phyloP scores from a whole-genome alignment of 2,113 vertebrate species.

The Megalops atlanticus region DNA sequence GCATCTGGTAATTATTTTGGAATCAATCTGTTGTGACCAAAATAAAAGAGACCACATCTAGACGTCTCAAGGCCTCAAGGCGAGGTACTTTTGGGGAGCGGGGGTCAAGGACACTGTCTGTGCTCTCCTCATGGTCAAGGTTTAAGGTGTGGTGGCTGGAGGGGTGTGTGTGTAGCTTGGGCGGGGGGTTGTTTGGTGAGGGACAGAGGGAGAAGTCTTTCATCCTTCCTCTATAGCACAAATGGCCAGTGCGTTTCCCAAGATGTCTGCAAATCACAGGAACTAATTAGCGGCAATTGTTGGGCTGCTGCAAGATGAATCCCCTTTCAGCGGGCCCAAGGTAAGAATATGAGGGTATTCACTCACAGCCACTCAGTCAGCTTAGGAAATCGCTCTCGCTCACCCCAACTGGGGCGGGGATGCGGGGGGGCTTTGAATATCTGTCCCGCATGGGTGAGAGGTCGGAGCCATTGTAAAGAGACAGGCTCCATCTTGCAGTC shows the following conservation, averaged over 20 bases:
- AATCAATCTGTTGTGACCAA: conserved; percentile 13
- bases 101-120: conserved; percentile 42
- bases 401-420: conserved; percentile 32
- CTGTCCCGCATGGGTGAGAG: conserved; percentile 18
- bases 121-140: conserved; percentile 32
- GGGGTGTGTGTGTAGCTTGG: no score
- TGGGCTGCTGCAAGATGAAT: conserved; percentile 31
- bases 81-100: conserved; percentile 13
- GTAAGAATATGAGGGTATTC: conserved; percentile 24
- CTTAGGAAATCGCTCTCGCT: conserved; percentile 36
- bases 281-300: conserved; percentile 43
- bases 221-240: conserved; percentile 17
- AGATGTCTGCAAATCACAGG: conserved; percentile 25
- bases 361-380: conserved; percentile 9
- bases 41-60: background rate
- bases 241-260: background rate
- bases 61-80: conserved; percentile 17
- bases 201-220: conserved; percentile 21
- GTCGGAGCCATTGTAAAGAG: conserved; percentile 18
- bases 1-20: conserved; percentile 22
- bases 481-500: conserved; percentile 5
- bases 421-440: conserved; percentile 27
- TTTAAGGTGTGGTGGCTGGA: conserved; percentile 17
- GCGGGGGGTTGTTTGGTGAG: no score
- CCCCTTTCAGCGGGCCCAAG: conserved; percentile 14